These are phyloP conservation scores for Tachina grossa DNA, from an alignment of 2,888 invertebrate species.

Conservation along the genomic window DNA sequence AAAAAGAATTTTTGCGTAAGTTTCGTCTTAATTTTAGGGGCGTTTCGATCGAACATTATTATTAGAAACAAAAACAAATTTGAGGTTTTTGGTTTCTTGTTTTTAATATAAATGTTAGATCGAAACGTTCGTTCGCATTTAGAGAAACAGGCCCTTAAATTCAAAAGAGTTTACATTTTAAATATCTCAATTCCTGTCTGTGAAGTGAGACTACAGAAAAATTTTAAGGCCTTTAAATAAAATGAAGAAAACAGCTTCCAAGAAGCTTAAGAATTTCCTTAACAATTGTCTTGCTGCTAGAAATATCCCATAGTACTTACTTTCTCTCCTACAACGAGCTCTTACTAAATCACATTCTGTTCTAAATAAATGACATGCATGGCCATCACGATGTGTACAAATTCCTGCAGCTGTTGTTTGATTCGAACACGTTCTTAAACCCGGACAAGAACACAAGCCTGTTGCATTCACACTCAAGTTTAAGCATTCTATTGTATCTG, in stretches of 20 bases:
- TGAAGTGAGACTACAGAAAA: background rate
- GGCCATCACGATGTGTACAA: slow-evolving; percentile 58
- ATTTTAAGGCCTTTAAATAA: too few relatives aligned
- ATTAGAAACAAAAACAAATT: too few relatives aligned
- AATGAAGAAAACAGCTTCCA: too few relatives aligned
- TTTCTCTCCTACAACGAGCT: slow-evolving; percentile 48
- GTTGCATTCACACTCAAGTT: slow-evolving; percentile 51
- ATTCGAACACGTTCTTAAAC: slow-evolving; percentile 49
- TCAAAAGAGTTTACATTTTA: too few relatives aligned
- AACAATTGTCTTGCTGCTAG: background rate
- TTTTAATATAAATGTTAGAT: too few relatives aligned
- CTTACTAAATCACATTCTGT: slow-evolving; percentile 61
- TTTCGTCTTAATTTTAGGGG: too few relatives aligned
- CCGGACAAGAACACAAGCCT: slow-evolving; percentile 46
- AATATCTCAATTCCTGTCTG: background rate
- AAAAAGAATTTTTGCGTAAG: too few relatives aligned
- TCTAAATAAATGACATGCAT: slow-evolving; percentile 49
- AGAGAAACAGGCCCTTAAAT: too few relatives aligned
- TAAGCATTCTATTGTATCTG: slow-evolving; percentile 41
- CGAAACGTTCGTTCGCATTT: too few relatives aligned
- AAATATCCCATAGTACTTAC: slow-evolving; percentile 10
- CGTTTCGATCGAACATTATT: too few relatives aligned
- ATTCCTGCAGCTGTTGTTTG: slow-evolving; percentile 55
- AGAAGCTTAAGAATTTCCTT: background rate
- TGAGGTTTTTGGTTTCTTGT: too few relatives aligned